Evolutionary conservation across 2,888 invertebrate genomes (phyloP).

Genomic region (Laspeyria flexula): DNA sequence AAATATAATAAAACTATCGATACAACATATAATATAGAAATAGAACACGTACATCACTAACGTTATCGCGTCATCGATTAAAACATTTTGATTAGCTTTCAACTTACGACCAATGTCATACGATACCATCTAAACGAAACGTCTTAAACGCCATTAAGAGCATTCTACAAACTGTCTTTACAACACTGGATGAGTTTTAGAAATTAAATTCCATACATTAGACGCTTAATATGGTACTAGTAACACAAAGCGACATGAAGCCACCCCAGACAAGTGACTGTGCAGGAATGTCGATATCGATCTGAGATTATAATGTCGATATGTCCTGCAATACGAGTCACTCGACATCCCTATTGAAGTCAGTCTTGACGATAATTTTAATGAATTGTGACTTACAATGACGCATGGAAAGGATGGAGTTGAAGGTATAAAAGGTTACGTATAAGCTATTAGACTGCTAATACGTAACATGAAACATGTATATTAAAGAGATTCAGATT

Average conservation of each 20-base stretch:
- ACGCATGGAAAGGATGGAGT: conserved; percentile 73
- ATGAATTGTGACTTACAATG: conserved; percentile 84
- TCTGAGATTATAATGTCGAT: conserved; percentile 80
- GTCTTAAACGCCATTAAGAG: conserved; percentile 74
- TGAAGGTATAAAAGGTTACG: conserved; percentile 48
- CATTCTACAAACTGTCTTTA: conserved; percentile 69
- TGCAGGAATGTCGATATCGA: conserved; percentile 82
- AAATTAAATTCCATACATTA: conserved; percentile 84
- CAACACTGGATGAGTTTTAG: conserved; percentile 65
- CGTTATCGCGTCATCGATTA: conserved; percentile 84
- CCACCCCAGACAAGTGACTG: conserved; percentile 84
- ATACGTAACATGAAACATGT: not conserved
- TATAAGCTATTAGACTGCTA: conserved; percentile 29
- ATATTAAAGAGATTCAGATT: not conserved
- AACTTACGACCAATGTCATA: conserved; percentile 83
- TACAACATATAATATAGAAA: conserved; percentile 36
- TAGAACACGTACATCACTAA: conserved; percentile 66
- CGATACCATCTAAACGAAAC: conserved; percentile 71
- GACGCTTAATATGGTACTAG: conserved; percentile 81
- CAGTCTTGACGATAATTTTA: conserved; percentile 81
- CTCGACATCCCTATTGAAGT: conserved; percentile 83
- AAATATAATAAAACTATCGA: conserved; percentile 31
- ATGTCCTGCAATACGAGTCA: conserved; percentile 77
- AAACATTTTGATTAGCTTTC: conserved; percentile 86
- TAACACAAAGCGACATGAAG: conserved; percentile 82